A percentile compares a stretch with the other conserved stretches of the same genome.
Evolutionary conservation across 2,797 vertebrate genomes (phyloP).

Genomic region (Amblyraja radiata): DNA sequence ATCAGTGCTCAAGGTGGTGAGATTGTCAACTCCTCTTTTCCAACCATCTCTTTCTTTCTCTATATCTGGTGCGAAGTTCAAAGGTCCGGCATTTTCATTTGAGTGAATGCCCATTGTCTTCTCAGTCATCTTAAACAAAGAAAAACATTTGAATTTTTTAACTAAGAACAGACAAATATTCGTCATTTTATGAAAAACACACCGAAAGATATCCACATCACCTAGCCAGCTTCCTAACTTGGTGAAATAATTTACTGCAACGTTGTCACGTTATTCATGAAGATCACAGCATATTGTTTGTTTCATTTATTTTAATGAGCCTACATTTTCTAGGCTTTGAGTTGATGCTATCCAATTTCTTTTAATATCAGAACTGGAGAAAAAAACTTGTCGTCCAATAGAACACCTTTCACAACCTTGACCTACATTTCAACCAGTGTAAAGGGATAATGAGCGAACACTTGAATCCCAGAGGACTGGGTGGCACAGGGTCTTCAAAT

Average conservation of each 20-base stretch:
- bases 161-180: background rate
- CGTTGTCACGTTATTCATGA: background rate
- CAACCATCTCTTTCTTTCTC: background rate
- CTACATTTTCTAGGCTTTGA: background rate
- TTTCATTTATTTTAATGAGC: background rate
- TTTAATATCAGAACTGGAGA: background rate
- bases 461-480: background rate
- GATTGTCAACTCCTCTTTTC: no score
- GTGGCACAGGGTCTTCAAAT: background rate
- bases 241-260: background rate
- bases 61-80: background rate
- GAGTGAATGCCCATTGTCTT: background rate
- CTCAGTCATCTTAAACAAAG: slow-evolving; percentile 4
- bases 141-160: slow-evolving; percentile 6
- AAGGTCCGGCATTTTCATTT: background rate
- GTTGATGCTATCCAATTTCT: background rate
- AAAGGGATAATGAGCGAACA: background rate
- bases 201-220: background rate
- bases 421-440: background rate
- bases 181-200: background rate
- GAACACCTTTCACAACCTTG: background rate
- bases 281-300: background rate
- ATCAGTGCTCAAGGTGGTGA: background rate
- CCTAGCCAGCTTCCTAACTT: background rate
- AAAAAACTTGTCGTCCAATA: background rate